phyloP scores from a whole-genome alignment of 2,797 vertebrate species.

The Callimico goeldii region DNA sequence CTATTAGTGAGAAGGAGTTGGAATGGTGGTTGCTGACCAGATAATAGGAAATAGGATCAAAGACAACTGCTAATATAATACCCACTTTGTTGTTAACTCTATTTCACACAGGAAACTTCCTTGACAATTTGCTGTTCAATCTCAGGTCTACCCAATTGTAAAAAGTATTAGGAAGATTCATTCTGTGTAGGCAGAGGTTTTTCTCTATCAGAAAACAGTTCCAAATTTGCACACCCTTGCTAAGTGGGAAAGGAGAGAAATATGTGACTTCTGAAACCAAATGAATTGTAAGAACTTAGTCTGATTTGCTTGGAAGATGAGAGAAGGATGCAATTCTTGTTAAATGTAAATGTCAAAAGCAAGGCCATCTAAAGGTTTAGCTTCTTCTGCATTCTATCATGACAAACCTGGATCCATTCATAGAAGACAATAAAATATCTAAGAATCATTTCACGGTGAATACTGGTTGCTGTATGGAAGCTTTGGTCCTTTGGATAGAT shows the following conservation, averaged over 20 bases:
- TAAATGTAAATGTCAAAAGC: background rate
- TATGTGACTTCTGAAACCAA: background rate
- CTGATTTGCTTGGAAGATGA: background rate
- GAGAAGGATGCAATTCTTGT: background rate
- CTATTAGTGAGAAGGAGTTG: background rate
- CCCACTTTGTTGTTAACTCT: background rate
- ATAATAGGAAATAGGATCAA: background rate
- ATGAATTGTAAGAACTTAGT: background rate
- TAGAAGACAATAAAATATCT: background rate
- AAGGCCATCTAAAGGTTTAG: background rate
- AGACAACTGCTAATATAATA: background rate
- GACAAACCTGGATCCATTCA: background rate
- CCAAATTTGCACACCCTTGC: background rate
- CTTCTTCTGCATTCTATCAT: background rate
- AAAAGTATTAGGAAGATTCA: background rate
- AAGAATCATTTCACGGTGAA: background rate
- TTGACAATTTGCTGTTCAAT: background rate
- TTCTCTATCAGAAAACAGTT: background rate
- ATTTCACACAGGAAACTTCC: background rate
- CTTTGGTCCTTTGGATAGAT: background rate
- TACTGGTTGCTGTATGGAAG: background rate
- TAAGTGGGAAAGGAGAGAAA: background rate
- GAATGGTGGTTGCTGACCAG: background rate
- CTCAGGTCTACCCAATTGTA: background rate
- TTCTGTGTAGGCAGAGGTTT: background rate